Evolutionary conservation across 2,797 vertebrate species (phyloP), one percentile per base, ranked within the genome.

Genomic region (Echiichthys vipera): DNA sequence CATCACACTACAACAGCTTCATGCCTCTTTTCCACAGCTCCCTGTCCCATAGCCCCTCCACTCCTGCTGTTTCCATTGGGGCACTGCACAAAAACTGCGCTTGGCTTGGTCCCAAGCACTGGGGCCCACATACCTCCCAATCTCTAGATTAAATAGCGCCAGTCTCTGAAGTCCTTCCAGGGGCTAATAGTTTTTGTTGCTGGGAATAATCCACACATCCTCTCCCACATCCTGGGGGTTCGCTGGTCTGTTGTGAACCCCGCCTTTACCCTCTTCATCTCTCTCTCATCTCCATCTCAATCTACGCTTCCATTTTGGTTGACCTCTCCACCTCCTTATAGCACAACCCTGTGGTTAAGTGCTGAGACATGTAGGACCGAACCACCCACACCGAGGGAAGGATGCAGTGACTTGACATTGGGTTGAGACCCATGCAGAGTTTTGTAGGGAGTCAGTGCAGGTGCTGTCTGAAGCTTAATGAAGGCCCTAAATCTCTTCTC

Each of bases 181-280:
- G 78, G 88, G 77, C 92, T 94, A 95, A 95, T 94, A 92, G 95
- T 94, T 94, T 95, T 95, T 95, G 94, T 95, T 95, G 92, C 93
- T 94, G 92, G 92, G 91, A 94, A 95, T 95, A 94, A 95, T 94
- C 93, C 92, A 90, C 94, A 95, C 94, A 95, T 95, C 94, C 94
- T 95, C 94, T 95, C 93, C 92, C 92, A 95, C 94, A 94, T 95
- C 93, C 92, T 93, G 91, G 94, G 94, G 93, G 93, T 91, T 83
- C 63, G 59, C 78, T 82, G 72, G 88, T 86, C 88, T 84, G 84
- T 89, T 57, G 71, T 63, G 90, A 89, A 88, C 84, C 90, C 86
- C 47, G 55, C 84, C 80, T 89, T 87, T 67, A 75, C 86, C 83
- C 84, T 62, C 80, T 76, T 75, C 63, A 22, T 86, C 78, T 74